Evolutionary conservation across 92 coral and sea anemone genomes (phyloP), one percentile per base, ranked within the genome.

Genomic region (Parazoanthus swiftii): DNA sequence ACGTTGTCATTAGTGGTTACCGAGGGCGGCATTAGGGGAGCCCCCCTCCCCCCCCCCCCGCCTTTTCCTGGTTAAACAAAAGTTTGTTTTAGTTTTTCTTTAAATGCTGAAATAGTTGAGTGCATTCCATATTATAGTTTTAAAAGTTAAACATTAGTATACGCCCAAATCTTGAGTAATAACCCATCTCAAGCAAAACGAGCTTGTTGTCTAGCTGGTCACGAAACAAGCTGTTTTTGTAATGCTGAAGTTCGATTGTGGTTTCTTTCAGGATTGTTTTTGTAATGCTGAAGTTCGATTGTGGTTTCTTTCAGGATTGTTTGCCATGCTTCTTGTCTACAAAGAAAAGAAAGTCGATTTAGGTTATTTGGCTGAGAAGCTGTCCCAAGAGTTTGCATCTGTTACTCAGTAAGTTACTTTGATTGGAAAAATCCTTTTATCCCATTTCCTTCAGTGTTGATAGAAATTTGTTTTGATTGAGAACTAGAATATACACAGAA

Each of bases 271-370:
- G 99, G 99, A 18, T 88, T 93, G 43, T 95, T 97, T 81, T 51
- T 51, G 58, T 51, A 51, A 13, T 51, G 15, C 43, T 73, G 13
- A 20, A 75, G 33, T 39, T 29, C n/a, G 26, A 33, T 58, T 75
- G 15, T 42, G 21, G 21, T 23, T 79, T 33, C 46, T 71, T 85
- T 46, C 86, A 95, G 99, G 99, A 18, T 88, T 93, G 43, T 95
- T 97, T 81, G 92, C 98, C 26, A 83, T 97, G 90, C 88, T 95
- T 87, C 91, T 95, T 8, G 88, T 97, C 76, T 93, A 95, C 92
- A 95, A 97, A 58, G 94, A 94, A 46, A 92, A 92, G 86, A 89
- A 90, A 33, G 91, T 90, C 10, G 94, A 94, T 74, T 85, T 92
- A 81, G 96, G 93, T n/a, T 89, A 90, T 88, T 71, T 97, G 72